Conservation (phyloP, 2,113 vertebrate genomes). For the Oxygymnocypris stewartii region DNA sequence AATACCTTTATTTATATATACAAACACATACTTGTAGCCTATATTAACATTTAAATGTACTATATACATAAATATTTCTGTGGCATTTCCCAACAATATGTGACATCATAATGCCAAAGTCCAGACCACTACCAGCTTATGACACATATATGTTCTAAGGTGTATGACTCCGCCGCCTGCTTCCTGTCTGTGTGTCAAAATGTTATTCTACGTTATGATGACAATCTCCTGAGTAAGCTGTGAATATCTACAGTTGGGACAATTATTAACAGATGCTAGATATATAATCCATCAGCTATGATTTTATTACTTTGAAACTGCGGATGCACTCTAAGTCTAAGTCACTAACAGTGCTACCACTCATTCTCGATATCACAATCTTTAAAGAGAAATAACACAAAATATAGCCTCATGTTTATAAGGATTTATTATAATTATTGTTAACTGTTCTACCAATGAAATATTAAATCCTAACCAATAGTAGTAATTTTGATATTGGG, state of each 20-base stretch:
- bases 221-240: conserved; percentile 39
- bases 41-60: neutral
- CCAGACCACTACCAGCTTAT: conserved; percentile 2
- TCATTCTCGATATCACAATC: neutral
- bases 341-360: neutral
- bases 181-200: conserved; percentile 21
- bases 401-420: neutral
- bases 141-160: conserved; percentile 17
- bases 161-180: neutral
- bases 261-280: conserved; percentile 43
- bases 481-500: neutral
- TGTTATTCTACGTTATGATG: conserved; percentile 15
- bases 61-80: neutral
- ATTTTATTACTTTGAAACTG: conserved; percentile 44
- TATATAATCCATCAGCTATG: conserved; percentile 7
- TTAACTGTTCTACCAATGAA: neutral
- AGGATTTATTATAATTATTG: neutral
- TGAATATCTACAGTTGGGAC: conserved; percentile 28
- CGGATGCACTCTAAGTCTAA: neutral
- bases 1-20: neutral
- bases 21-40: too few species aligned
- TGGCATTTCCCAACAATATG: neutral
- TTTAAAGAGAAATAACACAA: neutral
- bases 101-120: neutral
- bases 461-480: neutral